A percentile compares a stretch with the other conserved stretches of the same genome.
These are phyloP conservation scores for Eupithecia centaureata DNA, from an alignment of 2,888 invertebrate species.

Conservation along the genomic window DNA sequence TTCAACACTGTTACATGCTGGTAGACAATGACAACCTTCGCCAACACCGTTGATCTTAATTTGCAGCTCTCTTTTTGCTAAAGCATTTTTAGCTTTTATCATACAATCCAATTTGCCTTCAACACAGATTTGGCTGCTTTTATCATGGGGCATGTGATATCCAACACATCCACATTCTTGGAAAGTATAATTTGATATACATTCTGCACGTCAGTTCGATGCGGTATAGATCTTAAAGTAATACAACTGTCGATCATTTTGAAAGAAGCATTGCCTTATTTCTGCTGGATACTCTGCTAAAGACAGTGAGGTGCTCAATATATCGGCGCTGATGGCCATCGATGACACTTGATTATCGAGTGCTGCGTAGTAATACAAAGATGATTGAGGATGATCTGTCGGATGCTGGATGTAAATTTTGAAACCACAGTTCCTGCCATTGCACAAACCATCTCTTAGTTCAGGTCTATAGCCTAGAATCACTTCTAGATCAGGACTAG, in stretches of 20 bases:
- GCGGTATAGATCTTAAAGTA: slow-evolving; percentile 60
- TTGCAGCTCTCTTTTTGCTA: slow-evolving; percentile 5
- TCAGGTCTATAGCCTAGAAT: slow-evolving; percentile 32
- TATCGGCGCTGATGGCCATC: slow-evolving; percentile 51
- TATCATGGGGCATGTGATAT: slow-evolving; percentile 57
- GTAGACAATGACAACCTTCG: slow-evolving; percentile 24
- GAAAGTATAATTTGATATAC: slow-evolving; percentile 55
- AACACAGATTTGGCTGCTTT: slow-evolving; percentile 18
- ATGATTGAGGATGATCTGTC: slow-evolving; percentile 54
- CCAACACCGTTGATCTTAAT: neutral
- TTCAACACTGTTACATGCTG: slow-evolving; percentile 32
- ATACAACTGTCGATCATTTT: slow-evolving; percentile 35
- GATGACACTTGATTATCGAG: slow-evolving; percentile 51
- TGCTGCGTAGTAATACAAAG: slow-evolving; percentile 39
- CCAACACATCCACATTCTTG: slow-evolving; percentile 53
- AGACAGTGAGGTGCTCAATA: slow-evolving; percentile 38
- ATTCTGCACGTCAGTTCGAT: slow-evolving; percentile 61
- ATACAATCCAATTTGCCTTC: slow-evolving; percentile 11
- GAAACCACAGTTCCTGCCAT: slow-evolving; percentile 34
- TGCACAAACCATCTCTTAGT: slow-evolving; percentile 39
- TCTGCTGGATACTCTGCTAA: slow-evolving; percentile 50
- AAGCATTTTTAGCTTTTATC: neutral
- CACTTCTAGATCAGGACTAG: slow-evolving; percentile 49
- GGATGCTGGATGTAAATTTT: slow-evolving; percentile 64
- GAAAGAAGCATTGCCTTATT: slow-evolving; percentile 59